Evolutionary conservation across 1,140 invertebrate genomes (phyloP), one percentile per base, ranked within the genome.

Genomic region (Drosophila lowei): DNA sequence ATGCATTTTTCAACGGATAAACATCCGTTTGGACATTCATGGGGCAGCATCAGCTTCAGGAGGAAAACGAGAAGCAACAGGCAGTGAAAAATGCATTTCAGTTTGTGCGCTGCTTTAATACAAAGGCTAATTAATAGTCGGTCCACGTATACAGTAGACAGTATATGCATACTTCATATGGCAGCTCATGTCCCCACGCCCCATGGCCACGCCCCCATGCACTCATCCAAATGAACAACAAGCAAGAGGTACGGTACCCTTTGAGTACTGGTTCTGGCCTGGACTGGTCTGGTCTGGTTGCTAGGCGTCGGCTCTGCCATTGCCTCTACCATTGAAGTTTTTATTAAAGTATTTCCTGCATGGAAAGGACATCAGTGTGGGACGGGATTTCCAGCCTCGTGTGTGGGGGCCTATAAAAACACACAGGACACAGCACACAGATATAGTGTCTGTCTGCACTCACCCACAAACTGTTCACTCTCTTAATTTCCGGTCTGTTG

Each of bases 401-500:
- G 44, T 48, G 62, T 44, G 42, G 43, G 30, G 13, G 49, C 62
- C 15, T 67, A 64, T 23, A 49, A 68, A 68, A 68, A 57, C 63
- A 68, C 67, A 67, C 63, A 54, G 54, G 23, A 48, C 49, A 41
- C 9, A 3, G 30, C 6, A 49, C 28, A 34, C 8, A 28, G n/a
- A 61, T 9, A 59, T 25, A 64, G 43, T 54, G 43, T 43, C 13
- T 44, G 34, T 13, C 34, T 11, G 3, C 16, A 13, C 43, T 58
- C 70, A 75, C 43, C 55, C 54, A 70, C 30, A 72, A 63, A 57
- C 58, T 72, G 78, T 88, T 86, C 71, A 76, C 41, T 83, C 63
- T 63, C 71, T 86, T 86, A 86, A 86, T 86, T 86, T 86, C 83
- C 83, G 83, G 83, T 78, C 60, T 86, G 84, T 76, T 86, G 75